Evolutionary conservation across 2,797 vertebrate species (phyloP).

Genomic region (Hipposideros larvatus): DNA sequence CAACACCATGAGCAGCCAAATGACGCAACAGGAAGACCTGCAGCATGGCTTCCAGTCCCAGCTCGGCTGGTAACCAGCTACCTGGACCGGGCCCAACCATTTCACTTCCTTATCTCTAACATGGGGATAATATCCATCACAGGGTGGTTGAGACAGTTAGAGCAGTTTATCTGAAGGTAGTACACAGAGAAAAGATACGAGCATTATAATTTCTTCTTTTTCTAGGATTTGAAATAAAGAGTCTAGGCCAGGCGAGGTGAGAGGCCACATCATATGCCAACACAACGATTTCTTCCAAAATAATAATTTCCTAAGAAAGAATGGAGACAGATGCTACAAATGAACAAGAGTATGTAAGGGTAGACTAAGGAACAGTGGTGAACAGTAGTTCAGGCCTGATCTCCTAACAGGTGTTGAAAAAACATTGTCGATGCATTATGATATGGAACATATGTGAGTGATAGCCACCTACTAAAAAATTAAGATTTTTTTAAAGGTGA

Average conservation of each 20-base stretch:
- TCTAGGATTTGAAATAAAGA: background rate
- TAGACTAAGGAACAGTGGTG: background rate
- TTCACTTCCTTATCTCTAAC: background rate
- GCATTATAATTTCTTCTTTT: background rate
- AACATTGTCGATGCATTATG: background rate
- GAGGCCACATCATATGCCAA: background rate
- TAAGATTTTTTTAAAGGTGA: background rate
- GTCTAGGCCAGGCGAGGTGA: background rate
- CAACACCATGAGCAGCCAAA: fast-evolving
- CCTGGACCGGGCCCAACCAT: background rate
- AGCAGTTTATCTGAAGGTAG: background rate
- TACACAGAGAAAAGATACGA: background rate
- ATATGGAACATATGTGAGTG: background rate
- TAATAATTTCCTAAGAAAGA: background rate
- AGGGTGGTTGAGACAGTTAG: background rate
- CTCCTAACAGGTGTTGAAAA: background rate
- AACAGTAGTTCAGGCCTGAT: background rate
- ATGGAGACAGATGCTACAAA: background rate
- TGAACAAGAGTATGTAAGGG: too few species aligned
- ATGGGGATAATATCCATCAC: background rate
- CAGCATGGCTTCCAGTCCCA: background rate
- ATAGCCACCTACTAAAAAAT: background rate
- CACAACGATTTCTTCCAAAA: background rate
- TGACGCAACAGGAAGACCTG: background rate
- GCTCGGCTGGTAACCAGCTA: background rate